phyloP scores from a whole-genome alignment of 2,888 invertebrate species.

The Timema podura region DNA sequence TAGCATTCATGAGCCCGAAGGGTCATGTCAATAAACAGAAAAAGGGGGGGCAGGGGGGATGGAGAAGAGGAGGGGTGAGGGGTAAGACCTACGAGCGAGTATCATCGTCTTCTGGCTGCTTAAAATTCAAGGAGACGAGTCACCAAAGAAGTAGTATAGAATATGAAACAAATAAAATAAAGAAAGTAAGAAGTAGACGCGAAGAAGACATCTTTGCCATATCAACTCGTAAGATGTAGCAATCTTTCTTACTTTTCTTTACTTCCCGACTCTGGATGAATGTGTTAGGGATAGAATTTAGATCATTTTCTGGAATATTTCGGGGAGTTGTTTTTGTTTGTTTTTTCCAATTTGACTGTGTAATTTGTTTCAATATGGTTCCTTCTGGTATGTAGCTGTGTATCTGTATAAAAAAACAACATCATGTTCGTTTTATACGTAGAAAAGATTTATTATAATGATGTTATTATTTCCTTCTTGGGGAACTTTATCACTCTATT shows the following conservation, averaged over 20 bases:
- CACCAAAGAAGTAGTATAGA: slow-evolving; percentile 9
- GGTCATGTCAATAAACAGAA: slow-evolving; percentile 27
- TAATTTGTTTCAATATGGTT: no score
- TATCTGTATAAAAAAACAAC: no score
- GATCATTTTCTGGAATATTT: no score
- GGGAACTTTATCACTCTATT: no score
- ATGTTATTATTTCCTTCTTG: no score
- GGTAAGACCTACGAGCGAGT: no score
- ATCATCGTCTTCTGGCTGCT: slow-evolving; percentile 6
- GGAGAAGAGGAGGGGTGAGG: neutral
- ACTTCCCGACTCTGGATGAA: neutral
- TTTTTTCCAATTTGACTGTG: no score
- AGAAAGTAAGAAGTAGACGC: slow-evolving; percentile 16
- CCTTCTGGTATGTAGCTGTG: no score
- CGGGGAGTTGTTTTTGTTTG: no score
- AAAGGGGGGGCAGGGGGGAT: neutral
- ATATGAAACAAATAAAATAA: slow-evolving; percentile 30
- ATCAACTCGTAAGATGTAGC: slow-evolving; percentile 20
- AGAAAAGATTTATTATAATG: no score
- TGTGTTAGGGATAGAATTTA: no score
- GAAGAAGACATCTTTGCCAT: slow-evolving; percentile 9
- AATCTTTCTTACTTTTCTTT: neutral
- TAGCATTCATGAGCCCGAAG: slow-evolving; percentile 24
- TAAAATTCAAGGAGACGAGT: slow-evolving; percentile 17
- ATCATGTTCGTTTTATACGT: no score